Evolutionary conservation across 2,113 vertebrate genomes (phyloP), one percentile per base, ranked within the genome.

Genomic region (Chunga burmeisteri): DNA sequence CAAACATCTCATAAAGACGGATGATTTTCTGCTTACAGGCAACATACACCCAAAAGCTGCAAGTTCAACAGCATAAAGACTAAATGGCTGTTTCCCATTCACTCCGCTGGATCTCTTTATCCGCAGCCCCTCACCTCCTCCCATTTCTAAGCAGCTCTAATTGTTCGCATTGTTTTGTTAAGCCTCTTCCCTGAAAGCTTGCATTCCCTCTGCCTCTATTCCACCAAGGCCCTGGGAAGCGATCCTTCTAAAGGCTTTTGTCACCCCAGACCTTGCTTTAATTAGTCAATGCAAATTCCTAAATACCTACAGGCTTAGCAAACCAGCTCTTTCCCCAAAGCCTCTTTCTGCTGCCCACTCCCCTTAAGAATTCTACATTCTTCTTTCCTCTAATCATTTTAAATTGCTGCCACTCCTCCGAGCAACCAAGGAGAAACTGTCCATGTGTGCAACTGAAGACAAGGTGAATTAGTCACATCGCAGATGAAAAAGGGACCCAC

Each of bases 251-350:
- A 94, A 97, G 94, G 93, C 93, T 93, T 96, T 96, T 97, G 91
- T 97, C 77, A 93, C 59, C 38, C 78, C 67, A 92, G 95, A 95
- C 88, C 71, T 81, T 66, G 82, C 63, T 97, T 95, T 94, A 94
- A 95, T 97, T 96, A 97, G 96, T 78, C 91, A 96, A 90, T 96
- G 93, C 91, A 96, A 97, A 96, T 96, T 95, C 82, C 93, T 89
- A 96, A 97, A 97, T 97, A 97, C 91, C 95, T 96, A 96, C 21
- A 22, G 88, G 92, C 95, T 97, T 97, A 97, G 79, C 49, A 63
- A 86, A 93, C 84, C 58, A 74, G 82, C 80, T 96, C 94, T 91
- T 66, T 83, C 67, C 70, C 74, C 74, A 96, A 95, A 97, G 93
- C 86, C 72, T 94, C 93, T 78, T 97, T 94, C 90, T 93, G 81